These are phyloP conservation scores for Harpegnathos saltator DNA, from an alignment of 1,140 invertebrate genomes.

Conservation along the genomic window DNA sequence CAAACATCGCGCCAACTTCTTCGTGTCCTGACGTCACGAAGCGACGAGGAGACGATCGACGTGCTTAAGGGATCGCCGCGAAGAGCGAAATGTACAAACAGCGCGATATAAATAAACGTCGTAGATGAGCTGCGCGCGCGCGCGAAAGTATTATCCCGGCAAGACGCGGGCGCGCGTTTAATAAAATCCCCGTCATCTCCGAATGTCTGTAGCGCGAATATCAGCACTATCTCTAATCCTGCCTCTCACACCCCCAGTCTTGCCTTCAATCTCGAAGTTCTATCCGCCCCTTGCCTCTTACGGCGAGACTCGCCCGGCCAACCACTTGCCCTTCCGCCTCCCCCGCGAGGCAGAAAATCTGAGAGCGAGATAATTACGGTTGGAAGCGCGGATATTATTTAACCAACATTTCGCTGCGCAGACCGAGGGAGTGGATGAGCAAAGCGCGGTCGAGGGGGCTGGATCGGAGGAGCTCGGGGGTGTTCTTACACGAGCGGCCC, in stretches of 20 bases:
- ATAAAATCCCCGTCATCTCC: conserved; percentile 31
- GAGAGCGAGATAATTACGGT: conserved; percentile 84
- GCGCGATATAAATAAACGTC: conserved; percentile 56
- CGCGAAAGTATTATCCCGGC: conserved; percentile 50
- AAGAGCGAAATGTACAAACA: background rate
- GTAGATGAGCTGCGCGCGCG: conserved; percentile 17
- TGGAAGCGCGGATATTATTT: conserved; percentile 83
- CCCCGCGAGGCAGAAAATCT: conserved; percentile 81
- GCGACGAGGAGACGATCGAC: too few species aligned
- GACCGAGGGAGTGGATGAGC: conserved; percentile 70
- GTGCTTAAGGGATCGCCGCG: too few species aligned
- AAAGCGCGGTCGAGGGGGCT: conserved; percentile 52
- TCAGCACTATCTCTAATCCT: conserved; percentile 71
- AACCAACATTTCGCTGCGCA: conserved; percentile 81
- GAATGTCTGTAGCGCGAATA: conserved; percentile 71
- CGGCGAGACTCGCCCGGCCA: conserved; percentile 32
- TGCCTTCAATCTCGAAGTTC: conserved; percentile 75
- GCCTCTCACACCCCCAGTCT: conserved; percentile 58
- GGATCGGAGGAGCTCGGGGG: conserved; percentile 68
- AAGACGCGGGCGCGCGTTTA: conserved; percentile 37
- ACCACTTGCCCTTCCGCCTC: conserved; percentile 52
- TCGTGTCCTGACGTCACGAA: too few species aligned
- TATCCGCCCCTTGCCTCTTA: conserved; percentile 59
- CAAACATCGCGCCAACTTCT: too few species aligned
- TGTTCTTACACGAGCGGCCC: conserved; percentile 78